Evolutionary conservation across 1,140 invertebrate species (phyloP), one percentile per base, ranked within the genome.

Genomic region (Bombus vancouverensis): DNA sequence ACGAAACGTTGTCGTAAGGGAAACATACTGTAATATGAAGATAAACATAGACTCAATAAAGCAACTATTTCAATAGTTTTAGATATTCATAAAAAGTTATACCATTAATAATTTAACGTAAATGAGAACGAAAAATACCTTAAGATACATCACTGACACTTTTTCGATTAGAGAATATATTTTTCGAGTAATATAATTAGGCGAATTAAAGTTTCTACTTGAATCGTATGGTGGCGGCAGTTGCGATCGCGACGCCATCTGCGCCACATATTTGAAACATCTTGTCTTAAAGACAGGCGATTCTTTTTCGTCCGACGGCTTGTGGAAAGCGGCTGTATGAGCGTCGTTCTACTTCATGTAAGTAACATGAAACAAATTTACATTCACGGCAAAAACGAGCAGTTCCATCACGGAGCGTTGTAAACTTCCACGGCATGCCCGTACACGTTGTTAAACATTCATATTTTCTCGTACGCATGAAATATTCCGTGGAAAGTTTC

Each of bases 361-460:
- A 78, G 82, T 57, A 39, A 78, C 65, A 34, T 15, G 65, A 83
- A 83, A 83, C 37, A 78, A 83, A 78, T 77, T 77, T 76, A 70
- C 37, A 68, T 83, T 77, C 34, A 22, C 73, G 59, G 73, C 10
- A 57, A 74, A 75, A 74, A 65, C 57, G 42, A n/a, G 32, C 71
- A 39, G 80, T 42, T 62, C 71, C 71, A 65, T 83, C 81, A 32
- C 37, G n/a, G 37, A 57, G 28, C 44, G 65, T 44, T 57, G 82
- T 15, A 32, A 83, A 83, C 47, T 78, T 78, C 13, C 65, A 34
- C 37, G 75, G 9, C 25, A 25, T 18, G 15, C 8, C 25, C 47
- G n/a, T 57, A 70, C 75, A 66, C 44, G 73, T 10, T 68, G 82
- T 83, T 83, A 59, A 83, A 71, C 82, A 83, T 83, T 83, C 75